Base-by-base conservation (phyloP, 2,888 invertebrate species). In the Drosophila pseudotakahashii region DNA sequence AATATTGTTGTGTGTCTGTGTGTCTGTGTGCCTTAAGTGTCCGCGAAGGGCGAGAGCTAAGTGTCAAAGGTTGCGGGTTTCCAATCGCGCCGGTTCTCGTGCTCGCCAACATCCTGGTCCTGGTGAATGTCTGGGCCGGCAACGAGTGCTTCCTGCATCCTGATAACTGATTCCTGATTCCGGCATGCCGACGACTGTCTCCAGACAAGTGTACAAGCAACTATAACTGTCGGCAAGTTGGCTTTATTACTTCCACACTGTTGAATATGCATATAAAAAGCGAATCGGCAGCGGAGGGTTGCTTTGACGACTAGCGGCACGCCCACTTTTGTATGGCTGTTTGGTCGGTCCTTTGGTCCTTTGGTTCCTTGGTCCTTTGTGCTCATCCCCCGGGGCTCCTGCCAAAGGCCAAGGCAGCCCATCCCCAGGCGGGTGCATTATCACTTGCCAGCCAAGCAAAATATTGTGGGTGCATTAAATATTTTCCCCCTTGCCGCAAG, bases 241-340 rank as follows among this genome's bases (percentile, higher is more conserved):
- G 87, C 84, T 84, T 84, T 84, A 84, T 84, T 87, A 84, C 84
- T 87, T 84, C 87, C 81, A 84, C 87, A 77, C 84, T 87, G 87
- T 87, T 84, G 87, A 84, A 81, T 84, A 79, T 84, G 78, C 80
- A 85, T 77, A 76, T 78, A 76, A 68, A 77, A 58, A 63, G 41
- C 39, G 62, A 52, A 54, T 52, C 55, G 45, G 41, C 61, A 36
- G 36, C 2, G 23, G 42, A 59, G 45, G 39, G 34, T 68, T 77
- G 77, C 84, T 84, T 84, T 84, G 77, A 83, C 54, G 81, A 78
- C 75, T 45, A 62, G 52, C 32, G 47, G 47, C 47, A 47, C 45
- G 54, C 54, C 78, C 73, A 47, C 37, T 67, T 67, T 72, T 58
- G 71, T 6, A 36, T 55, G 55, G 48, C 34, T 48, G 16, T 19